Base-by-base conservation (phyloP, 2,797 vertebrate genomes). In the Choloepus didactylus region DNA sequence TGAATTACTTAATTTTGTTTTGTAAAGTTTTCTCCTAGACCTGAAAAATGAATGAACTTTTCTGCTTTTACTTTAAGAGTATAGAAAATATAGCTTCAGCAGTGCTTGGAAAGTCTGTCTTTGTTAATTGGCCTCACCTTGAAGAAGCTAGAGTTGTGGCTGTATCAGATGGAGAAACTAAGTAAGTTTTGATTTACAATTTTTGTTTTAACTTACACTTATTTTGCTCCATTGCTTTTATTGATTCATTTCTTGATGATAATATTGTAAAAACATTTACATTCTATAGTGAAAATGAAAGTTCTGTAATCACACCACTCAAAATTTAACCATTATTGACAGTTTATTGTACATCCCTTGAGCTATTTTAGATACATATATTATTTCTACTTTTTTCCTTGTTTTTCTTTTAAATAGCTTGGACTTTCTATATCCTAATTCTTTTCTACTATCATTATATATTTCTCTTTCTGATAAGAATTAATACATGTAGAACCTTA, bases 41-140 rank as follows among this genome's bases (percentile, higher is more conserved):
- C 29, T 95, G 77, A 93, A 84, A 44, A 4, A 14, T 67, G 6
- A 79, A 87, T 85, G 72, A 95, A 95, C 93, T 96, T 82, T 89
- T 97, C 29, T 97, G 0, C 21, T 97, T 91, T 77, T 96, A 27
- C 86, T 97, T 98, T 94, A 92, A 99, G 99, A 92, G 98, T 67
- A 98, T 99, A 96, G 99, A 99, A 84, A 98, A 99, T 38, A 97
- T 99, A 75, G 98, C 99, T 38, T 95, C 97, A 29, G 97, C 89
- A 0, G 93, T 99, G 15, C 98, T 99, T 93, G 99, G 99, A 38
- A 99, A 98, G 84, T 97, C 99, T 7, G 98, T 99, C 85, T 99
- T 99, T 96, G 99, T 99, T 93, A 99, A 99, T 97, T 99, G 99
- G 99, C 99, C 99, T 72, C 99, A 99, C 97, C 98, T 99, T 93